These are phyloP conservation scores for Dryobates pubescens DNA, from an alignment of 2,797 vertebrate species.

Conservation along the genomic window DNA sequence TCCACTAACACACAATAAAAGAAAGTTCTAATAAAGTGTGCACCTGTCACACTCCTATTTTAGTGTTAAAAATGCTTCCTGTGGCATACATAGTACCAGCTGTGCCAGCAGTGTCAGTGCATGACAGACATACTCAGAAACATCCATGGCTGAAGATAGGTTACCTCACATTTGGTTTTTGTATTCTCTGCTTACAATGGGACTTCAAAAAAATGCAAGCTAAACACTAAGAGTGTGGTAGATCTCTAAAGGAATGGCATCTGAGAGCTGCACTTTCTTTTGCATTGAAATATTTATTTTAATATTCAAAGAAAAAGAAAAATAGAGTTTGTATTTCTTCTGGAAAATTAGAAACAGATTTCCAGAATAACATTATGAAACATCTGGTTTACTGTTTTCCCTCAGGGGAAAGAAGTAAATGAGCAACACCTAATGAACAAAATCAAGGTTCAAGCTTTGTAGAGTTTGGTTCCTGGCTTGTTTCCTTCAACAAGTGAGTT, in stretches of 20 bases:
- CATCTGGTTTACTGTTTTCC: not conserved
- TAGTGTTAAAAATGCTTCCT: conserved; percentile 64
- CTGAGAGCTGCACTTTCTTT: not conserved
- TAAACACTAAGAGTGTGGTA: not conserved
- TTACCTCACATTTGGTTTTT: conserved; percentile 29
- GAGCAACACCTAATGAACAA: not conserved
- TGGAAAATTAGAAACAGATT: not conserved
- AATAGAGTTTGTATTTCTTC: not conserved
- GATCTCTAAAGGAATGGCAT: not conserved
- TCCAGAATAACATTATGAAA: not conserved
- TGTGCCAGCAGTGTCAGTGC: conserved; percentile 32
- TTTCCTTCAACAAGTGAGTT: not conserved
- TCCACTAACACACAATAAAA: conserved; percentile 16
- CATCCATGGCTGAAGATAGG: not conserved
- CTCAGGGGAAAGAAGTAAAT: not conserved
- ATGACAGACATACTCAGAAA: conserved; percentile 14
- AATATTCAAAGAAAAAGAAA: not conserved
- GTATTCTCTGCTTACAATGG: not conserved
- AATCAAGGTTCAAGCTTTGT: not conserved
- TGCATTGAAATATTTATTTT: not conserved
- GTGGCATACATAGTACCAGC: conserved; percentile 40
- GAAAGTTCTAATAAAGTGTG: conserved; percentile 63
- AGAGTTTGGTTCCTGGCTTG: not conserved
- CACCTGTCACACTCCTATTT: conserved; percentile 68
- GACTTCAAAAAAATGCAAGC: conserved; percentile 3